Conservation (phyloP, 2,888 invertebrate species). For the Nudaria mundana region DNA sequence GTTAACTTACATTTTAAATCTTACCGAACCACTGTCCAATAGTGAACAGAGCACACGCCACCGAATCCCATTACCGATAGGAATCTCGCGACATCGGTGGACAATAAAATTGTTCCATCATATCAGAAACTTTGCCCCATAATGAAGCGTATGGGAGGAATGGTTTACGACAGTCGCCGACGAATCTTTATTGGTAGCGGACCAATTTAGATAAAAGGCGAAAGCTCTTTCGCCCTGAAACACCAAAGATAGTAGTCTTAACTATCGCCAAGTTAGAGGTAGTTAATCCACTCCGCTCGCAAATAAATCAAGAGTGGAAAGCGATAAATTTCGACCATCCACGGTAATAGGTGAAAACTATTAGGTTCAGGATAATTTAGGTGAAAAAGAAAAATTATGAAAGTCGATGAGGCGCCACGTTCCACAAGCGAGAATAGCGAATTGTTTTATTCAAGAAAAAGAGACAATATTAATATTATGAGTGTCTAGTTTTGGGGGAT, state of each 20-base stretch:
- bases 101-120: slow-evolving; percentile 81
- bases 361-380: slow-evolving; percentile 72
- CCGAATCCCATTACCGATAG: slow-evolving; percentile 77
- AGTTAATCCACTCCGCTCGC: slow-evolving; percentile 74
- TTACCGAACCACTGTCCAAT: slow-evolving; percentile 38
- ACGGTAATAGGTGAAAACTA: slow-evolving; percentile 80
- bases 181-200: slow-evolving; percentile 80
- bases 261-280: slow-evolving; percentile 81
- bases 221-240: slow-evolving; percentile 78
- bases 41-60: slow-evolving; percentile 37
- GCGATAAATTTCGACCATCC: slow-evolving; percentile 72
- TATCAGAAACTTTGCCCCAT: slow-evolving; percentile 80
- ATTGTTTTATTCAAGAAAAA: no score
- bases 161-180: slow-evolving; percentile 79
- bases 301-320: slow-evolving; percentile 78
- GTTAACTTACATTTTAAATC: slow-evolving; percentile 47
- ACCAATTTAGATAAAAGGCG: slow-evolving; percentile 81
- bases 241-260: slow-evolving; percentile 80
- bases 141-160: slow-evolving; percentile 81
- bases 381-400: slow-evolving; percentile 60
- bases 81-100: slow-evolving; percentile 78
- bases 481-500: no score
- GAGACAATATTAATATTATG: no score
- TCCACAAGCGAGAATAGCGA: slow-evolving; percentile 11
- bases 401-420: slow-evolving; percentile 33